These are phyloP conservation scores for Montipora capricornis DNA, from an alignment of 64 coral and sea anemone genomes.

Conservation along the genomic window DNA sequence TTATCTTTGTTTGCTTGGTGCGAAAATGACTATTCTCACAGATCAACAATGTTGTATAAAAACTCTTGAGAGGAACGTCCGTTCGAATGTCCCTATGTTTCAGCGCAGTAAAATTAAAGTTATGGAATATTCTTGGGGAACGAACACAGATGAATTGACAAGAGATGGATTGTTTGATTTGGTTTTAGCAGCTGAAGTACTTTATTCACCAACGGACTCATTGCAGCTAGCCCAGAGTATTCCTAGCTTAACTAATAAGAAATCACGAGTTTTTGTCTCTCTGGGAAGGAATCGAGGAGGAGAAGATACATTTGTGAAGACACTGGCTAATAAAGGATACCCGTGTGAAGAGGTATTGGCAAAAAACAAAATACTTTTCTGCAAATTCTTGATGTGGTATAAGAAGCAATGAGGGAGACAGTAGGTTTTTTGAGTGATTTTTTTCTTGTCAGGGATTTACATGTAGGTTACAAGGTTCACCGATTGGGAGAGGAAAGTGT, in stretches of 20 bases:
- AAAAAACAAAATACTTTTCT: too few species aligned
- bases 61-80: slow-evolving; percentile 75
- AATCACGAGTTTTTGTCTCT: slow-evolving; percentile 81
- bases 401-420: too few species aligned
- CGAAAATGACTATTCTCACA: slow-evolving; percentile 72
- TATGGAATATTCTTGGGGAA: slow-evolving; percentile 85
- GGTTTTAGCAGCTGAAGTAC: slow-evolving; percentile 91
- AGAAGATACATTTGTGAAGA: slow-evolving; percentile 72
- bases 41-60: slow-evolving; percentile 87
- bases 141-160: slow-evolving; percentile 47
- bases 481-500: too few species aligned
- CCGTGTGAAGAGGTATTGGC: slow-evolving; percentile 68
- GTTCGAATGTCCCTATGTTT: slow-evolving; percentile 52
- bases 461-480: too few species aligned
- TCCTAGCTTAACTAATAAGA: slow-evolving; percentile 52
- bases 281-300: slow-evolving; percentile 95
- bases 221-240: slow-evolving; percentile 79
- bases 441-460: too few species aligned
- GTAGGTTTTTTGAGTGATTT: too few species aligned
- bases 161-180: slow-evolving; percentile 81
- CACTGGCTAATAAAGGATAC: slow-evolving; percentile 80
- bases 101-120: slow-evolving; percentile 46
- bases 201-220: slow-evolving; percentile 84
- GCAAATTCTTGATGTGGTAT: too few species aligned
- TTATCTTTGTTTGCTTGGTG: slow-evolving; percentile 82